Conservation (phyloP, 2,888 invertebrate genomes). For the Spatulosminthurus flaviceps region DNA sequence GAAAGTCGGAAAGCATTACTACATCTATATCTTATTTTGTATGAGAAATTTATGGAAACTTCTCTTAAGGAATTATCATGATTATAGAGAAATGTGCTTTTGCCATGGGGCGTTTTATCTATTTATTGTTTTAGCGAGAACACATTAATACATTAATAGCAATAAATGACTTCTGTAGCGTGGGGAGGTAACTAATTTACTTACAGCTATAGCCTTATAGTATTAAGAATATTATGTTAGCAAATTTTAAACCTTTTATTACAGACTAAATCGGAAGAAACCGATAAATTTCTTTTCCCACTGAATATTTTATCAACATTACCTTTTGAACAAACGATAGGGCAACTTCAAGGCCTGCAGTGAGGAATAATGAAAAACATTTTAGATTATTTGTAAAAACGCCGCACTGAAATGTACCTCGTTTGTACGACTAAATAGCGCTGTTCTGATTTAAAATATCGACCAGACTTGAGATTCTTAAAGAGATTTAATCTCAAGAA, state of each 20-base stretch:
- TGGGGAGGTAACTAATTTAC: background rate
- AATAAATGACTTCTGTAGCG: background rate
- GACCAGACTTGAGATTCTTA: background rate
- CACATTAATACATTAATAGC: background rate
- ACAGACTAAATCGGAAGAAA: background rate
- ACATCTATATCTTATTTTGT: too few relatives aligned
- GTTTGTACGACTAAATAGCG: background rate
- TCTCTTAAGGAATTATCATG: too few relatives aligned
- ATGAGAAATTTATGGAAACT: too few relatives aligned
- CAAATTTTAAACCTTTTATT: background rate
- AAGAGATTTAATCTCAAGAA: background rate
- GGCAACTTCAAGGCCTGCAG: too few relatives aligned
- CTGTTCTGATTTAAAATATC: background rate
- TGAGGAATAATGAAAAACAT: too few relatives aligned
- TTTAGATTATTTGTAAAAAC: background rate
- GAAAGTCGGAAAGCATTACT: background rate
- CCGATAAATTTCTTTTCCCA: too few relatives aligned
- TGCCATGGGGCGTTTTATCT: background rate
- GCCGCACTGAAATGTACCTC: background rate
- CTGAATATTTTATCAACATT: too few relatives aligned
- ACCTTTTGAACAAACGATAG: too few relatives aligned
- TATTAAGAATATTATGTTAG: background rate
- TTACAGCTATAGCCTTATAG: slow-evolving; percentile 13
- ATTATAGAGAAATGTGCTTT: too few relatives aligned
- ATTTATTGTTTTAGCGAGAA: slow-evolving; percentile 1